Evolutionary conservation across 2,113 vertebrate species (phyloP), one percentile per base, ranked within the genome.

Genomic region (Prietella phreatophila): DNA sequence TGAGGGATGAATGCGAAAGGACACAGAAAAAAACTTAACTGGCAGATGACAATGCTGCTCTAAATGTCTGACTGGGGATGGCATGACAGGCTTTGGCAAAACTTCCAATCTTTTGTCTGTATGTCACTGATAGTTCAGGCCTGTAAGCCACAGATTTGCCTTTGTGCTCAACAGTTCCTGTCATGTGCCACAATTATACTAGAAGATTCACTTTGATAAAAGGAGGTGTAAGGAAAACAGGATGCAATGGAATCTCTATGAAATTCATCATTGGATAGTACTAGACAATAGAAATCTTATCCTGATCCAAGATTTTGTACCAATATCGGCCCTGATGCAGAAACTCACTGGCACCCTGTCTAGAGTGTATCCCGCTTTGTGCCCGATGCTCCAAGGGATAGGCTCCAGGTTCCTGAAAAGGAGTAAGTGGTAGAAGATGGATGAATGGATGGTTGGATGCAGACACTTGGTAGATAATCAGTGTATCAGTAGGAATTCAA

Each of bases 71-170:
- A 30, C 61, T 79, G 8, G 47, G 76, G 55, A 86, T 86, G 76
- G 47, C 20, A 55, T 4, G 55, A 27, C 84, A 61, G 1, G 22
- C 63, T 56, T 56, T 86, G 65, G 47, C 50, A 88, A 82, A 88
- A 42, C 85, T 47, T 53, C 63, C 42, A 76, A 30, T 27, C 39
- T 84, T n/a, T 71, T 82, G n/a, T 61, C 85, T 58, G 58, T 33
- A 15, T 86, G 84, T 69, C n/a, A 36, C 63, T 75, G 80, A 81
- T 79, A 85, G 69, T 63, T 87, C 60, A 25, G 65, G 22, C 55
- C 4, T 85, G 65, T 87, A 85, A 73, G 83, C 56, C 50, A 25
- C 63, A 39, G 79, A 58, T 85, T 61, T 67, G 82, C 83, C 84
- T 89, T 82, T 84, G 50, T 19, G 25, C 78, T 71, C 58, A 56